These are phyloP conservation scores for Pyrgilauda ruficollis DNA, from an alignment of 2,113 vertebrate genomes.

Conservation along the genomic window DNA sequence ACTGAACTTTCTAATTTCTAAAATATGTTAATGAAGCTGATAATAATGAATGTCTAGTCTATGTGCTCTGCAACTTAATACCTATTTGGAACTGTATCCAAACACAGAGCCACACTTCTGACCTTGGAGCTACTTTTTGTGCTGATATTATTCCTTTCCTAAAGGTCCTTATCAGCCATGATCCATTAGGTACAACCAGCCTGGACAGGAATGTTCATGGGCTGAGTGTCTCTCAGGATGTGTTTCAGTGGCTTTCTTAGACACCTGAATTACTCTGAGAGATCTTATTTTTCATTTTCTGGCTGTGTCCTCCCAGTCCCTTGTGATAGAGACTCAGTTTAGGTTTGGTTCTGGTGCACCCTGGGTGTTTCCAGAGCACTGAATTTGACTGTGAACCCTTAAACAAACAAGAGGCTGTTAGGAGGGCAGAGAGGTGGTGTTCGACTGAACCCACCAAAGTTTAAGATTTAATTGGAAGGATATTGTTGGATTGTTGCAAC, in stretches of 20 bases:
- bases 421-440: background rate
- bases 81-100: background rate
- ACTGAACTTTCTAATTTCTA: background rate
- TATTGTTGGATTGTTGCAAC: slow-evolving; percentile 61
- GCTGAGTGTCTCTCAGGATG: background rate
- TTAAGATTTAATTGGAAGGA: slow-evolving; percentile 54
- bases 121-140: background rate
- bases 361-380: background rate
- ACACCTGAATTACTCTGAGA: background rate
- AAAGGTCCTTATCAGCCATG: background rate
- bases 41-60: background rate
- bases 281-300: background rate
- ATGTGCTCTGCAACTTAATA: slow-evolving; percentile 5
- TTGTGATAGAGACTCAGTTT: background rate
- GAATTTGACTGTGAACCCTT: background rate
- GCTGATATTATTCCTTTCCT: background rate
- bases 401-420: background rate
- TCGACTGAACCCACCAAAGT: background rate
- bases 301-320: background rate
- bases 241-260: background rate
- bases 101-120: background rate
- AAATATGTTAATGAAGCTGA: slow-evolving; percentile 13
- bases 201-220: fast-evolving
- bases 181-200: background rate
- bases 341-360: background rate